Evolutionary conservation across 2,888 invertebrate species (phyloP), one percentile per base, ranked within the genome.

Genomic region (Petrophora chlorosata): DNA sequence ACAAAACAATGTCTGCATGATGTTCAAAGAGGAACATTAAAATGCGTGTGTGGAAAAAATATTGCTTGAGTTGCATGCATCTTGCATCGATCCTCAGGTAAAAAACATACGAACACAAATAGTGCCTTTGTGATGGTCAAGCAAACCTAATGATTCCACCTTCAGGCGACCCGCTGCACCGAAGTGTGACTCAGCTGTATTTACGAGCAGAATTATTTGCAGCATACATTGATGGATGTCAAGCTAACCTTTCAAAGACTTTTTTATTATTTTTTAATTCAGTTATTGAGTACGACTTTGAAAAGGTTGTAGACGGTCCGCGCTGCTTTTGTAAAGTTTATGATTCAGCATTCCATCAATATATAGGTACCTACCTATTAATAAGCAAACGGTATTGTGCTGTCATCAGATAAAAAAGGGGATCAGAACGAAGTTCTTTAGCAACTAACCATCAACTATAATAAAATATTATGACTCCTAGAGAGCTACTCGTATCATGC

Each of bases 151-250:
- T 39, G 49, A 29, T 49, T 57, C 66, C 69, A 76, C 79, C 79
- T 79, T 70, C 58, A 63, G 34, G 35, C 54, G 73, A 63, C 76
- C 75, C 71, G 56, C 42, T 5, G 10, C 38, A 35, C 28, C 26
- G 7, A 41, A 34, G 32, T 60, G 58, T 75, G 76, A 76, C 56
- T 76, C 73, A 73, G 53, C 56, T 50, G 54, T 61, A 67, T 67
- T 67, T 60, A 61, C 51, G 60, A 56, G 28, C 35, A 40, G 45
- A 53, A 59, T 63, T 55, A 63, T 59, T 60, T 63, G 51, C 57
- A 56, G 56, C 55, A 55, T 53, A 63, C 60, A 57, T 55, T 59
- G 60, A 63, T 61, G 63, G 56, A 60, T 61, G 55, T 58, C 60
- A 52, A 55, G 40, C 54, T 49, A 67, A 63, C 52, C 54, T 59